Evolutionary conservation across 2,888 invertebrate genomes (phyloP).

Genomic region (Branchipolynoe longqiensis): DNA sequence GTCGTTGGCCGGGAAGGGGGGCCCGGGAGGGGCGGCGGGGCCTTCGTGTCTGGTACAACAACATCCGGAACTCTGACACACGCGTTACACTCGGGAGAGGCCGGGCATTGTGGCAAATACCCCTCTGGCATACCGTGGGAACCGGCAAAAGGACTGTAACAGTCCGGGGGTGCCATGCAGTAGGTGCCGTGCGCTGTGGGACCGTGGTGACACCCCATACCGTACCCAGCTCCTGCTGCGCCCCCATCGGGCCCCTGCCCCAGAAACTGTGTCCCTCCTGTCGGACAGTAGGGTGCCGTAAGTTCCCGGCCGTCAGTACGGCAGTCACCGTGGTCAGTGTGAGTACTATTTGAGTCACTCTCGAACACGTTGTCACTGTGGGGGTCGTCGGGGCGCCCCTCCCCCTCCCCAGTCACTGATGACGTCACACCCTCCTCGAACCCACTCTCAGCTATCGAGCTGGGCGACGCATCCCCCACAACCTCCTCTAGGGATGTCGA

Average conservation of each 20-base stretch:
- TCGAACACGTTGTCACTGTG: slow-evolving; percentile 46
- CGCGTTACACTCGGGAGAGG: slow-evolving; percentile 22
- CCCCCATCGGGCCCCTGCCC: background rate
- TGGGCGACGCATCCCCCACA: slow-evolving; percentile 19
- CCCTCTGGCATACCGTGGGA: background rate
- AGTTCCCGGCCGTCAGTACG: background rate
- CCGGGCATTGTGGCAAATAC: background rate
- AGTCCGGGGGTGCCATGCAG: background rate
- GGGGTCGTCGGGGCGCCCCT: background rate
- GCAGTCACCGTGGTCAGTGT: background rate
- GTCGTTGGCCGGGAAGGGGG: background rate
- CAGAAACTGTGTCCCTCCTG: background rate
- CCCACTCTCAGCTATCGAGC: slow-evolving; percentile 50
- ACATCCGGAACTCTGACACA: slow-evolving; percentile 19
- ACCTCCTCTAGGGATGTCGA: background rate
- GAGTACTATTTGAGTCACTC: slow-evolving; percentile 8
- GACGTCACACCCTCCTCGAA: slow-evolving; percentile 48
- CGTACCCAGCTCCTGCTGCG: background rate
- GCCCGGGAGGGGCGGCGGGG: background rate
- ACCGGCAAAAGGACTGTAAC: background rate
- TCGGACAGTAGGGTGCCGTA: background rate
- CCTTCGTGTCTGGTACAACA: background rate
- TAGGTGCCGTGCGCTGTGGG: slow-evolving; percentile 29
- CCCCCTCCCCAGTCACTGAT: slow-evolving; percentile 21
- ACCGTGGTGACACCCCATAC: background rate